Evolutionary conservation across 1,140 invertebrate genomes (phyloP), one percentile per base, ranked within the genome.

Genomic region (Carposina sasakii): DNA sequence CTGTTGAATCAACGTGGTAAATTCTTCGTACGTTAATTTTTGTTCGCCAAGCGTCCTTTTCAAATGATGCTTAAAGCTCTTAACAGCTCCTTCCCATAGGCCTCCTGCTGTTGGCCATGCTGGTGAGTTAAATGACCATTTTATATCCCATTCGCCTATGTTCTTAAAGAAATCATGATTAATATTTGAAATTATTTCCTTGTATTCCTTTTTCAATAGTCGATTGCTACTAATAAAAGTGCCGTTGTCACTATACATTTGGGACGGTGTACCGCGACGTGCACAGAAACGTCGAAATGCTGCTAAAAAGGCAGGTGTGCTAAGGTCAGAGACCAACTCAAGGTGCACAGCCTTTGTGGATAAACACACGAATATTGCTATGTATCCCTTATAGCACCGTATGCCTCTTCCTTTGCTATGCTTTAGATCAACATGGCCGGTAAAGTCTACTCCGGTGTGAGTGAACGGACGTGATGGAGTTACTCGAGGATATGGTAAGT

Each of bases 61-160:
- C 5, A 79, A 31, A 44, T 76, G 71, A 40, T 46, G 49, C 45
- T 76, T 76, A 1, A 57, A 50, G 16, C 45, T 56, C 57, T 56
- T 60, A 1, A 60, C 53, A 6, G 50, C 57, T 5, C 49, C 49
- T n/a, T 60, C 57, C 52, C 49, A 55, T 2, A 60, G 16, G 8
- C 76, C 75, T 19, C 71, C 67, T 15, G 70, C 65, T 19, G 68
- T 51, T 0, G 71, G 66, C 6, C 54, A 65, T 12, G 41, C 12
- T 8, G 81, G 74, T 9, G 67, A 67, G 23, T 61, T 75, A 40
- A 76, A 77, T 19, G 63, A 28, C 62, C 71, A 81, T 6, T 54
- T 16, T 20, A 62, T 58, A 3, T 51, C 30, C 20, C 42, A 37
- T 8, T 48, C 23, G 0, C 9, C 20, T 13, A 50, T 53, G 1